Evolutionary conservation across 2,888 invertebrate genomes (phyloP), one percentile per base, ranked within the genome.

Genomic region (Melipona beecheii): DNA sequence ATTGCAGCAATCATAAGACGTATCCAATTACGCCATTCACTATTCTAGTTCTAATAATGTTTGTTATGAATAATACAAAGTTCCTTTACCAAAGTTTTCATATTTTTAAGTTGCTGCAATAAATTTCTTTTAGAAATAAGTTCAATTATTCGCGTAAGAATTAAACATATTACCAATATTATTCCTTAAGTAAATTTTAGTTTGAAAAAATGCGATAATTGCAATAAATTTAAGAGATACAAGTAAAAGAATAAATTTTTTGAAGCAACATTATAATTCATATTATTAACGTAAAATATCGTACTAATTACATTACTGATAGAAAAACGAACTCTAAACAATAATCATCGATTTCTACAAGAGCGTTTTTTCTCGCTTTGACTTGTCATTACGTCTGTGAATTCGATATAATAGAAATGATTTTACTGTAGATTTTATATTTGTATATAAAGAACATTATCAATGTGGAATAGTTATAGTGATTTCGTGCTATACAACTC

Each of bases 401-500:
- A 73, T 85, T 85, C 75, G 36, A 71, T 81, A 80, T 71, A 49
- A 82, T 77, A 36, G 69, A 82, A 87, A 86, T 85, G 75, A 86
- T 89, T 91, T 78, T 90, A 92, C 80, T 91, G 74, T 88, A 90
- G 86, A 88, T 91, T 92, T 91, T 91, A 91, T 92, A 93, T 92
- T 91, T 93, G 92, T 93, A 93, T 82, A 93, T 93, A 92, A 90
- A 84, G 66, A 84, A 69, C 68, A 64, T 69, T 58, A 84, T 69
- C 64, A 70, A 81, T 78, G 58, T 68, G 64, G 66, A 75, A 66
- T 87, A 84, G 85, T 84, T 84, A 80, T 87, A 82, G 72, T 84
- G 80, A 81, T 71, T 85, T 80, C 79, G 60, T 88, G 86, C 78
- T 83, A 54, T 90, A 84, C 73, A 79, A 80, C 71, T 73, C 75